Percentiles rank a stretch among this genome's conserved stretches.
Conservation (phyloP, 2,113 vertebrate genomes). For the Pachypanchax playfairii region DNA sequence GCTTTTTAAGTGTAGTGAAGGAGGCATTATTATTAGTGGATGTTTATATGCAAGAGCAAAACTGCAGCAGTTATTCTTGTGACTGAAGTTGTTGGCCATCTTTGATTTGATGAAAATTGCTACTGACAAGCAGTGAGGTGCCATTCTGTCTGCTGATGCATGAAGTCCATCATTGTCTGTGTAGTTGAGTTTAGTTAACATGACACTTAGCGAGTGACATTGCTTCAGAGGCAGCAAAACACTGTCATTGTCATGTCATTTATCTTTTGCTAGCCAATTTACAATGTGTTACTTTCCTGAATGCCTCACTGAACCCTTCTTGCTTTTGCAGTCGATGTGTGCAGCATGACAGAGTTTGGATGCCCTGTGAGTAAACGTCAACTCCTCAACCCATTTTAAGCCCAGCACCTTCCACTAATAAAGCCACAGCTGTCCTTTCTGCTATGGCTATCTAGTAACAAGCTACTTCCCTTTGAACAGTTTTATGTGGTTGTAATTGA, state of each 20-base stretch:
- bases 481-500: slow-evolving; percentile 79
- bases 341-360: slow-evolving; percentile 20
- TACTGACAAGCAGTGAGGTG: slow-evolving; percentile 76
- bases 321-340: slow-evolving; percentile 33
- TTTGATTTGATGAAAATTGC: slow-evolving; percentile 75
- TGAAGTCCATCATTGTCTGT: slow-evolving; percentile 76
- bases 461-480: slow-evolving; percentile 69
- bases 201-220: slow-evolving; percentile 72
- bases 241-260: slow-evolving; percentile 71
- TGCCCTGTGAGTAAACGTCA: slow-evolving; percentile 45
- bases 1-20: no score
- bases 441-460: slow-evolving; percentile 62
- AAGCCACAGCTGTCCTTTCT: slow-evolving; percentile 63
- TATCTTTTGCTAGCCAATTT: slow-evolving; percentile 67
- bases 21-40: slow-evolving; percentile 24
- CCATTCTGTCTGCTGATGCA: slow-evolving; percentile 72
- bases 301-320: slow-evolving; percentile 35
- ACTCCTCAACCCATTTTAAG: slow-evolving; percentile 30
- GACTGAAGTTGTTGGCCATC: slow-evolving; percentile 58
- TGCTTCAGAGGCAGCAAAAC: slow-evolving; percentile 64
- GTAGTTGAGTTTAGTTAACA: slow-evolving; percentile 74
- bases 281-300: slow-evolving; percentile 39
- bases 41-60: slow-evolving; percentile 41
- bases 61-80: slow-evolving; percentile 45
- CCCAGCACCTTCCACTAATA: slow-evolving; percentile 48